Percentiles rank a stretch among this genome's conserved stretches.
Evolutionary conservation across 1,140 invertebrate genomes (phyloP).

Genomic region (Drosophila trapezifrons): DNA sequence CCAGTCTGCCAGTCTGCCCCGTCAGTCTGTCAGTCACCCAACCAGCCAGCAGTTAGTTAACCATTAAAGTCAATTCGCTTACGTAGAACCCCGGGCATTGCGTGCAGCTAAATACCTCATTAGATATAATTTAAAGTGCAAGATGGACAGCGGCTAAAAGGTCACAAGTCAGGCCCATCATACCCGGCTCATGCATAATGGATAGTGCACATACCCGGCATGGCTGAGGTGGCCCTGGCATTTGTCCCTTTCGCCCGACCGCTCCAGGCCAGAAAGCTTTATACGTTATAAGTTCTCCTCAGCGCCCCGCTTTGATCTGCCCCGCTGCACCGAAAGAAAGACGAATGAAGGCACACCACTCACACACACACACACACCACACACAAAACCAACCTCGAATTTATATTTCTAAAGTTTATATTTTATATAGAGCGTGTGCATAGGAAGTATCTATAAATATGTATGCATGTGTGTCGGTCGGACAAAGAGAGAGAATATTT

Average conservation of each 20-base stretch:
- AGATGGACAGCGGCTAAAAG: constrained; percentile 34
- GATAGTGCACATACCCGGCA: constrained; percentile 34
- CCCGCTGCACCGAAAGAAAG: constrained; percentile 24
- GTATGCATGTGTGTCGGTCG: constrained; percentile 47
- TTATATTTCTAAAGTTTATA: constrained; percentile 74
- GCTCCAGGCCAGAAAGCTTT: constrained; percentile 56
- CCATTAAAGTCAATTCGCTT: constrained; percentile 69
- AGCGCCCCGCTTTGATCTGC: constrained; percentile 37
- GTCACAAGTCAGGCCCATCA: constrained; percentile 25
- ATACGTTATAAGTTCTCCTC: constrained; percentile 45
- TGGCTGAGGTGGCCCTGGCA: constrained; percentile 37
- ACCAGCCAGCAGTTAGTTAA: constrained; percentile 37
- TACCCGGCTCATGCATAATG: constrained; percentile 38
- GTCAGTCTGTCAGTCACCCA: constrained; percentile 28
- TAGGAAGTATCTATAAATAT: constrained; percentile 57
- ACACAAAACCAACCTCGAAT: constrained; percentile 72
- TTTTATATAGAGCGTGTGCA: constrained; percentile 61
- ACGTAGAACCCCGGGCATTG: constrained; percentile 61
- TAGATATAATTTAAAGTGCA: constrained; percentile 73
- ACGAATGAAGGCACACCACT: constrained; percentile 10
- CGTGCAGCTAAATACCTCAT: constrained; percentile 81
- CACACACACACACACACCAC: constrained; percentile 30
- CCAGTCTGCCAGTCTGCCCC: constrained; percentile 16
- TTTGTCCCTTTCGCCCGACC: constrained; percentile 17
- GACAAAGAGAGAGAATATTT: constrained; percentile 40